phyloP scores from a whole-genome alignment of 2,797 vertebrate genomes.

The Parotocinclus haroldoi region DNA sequence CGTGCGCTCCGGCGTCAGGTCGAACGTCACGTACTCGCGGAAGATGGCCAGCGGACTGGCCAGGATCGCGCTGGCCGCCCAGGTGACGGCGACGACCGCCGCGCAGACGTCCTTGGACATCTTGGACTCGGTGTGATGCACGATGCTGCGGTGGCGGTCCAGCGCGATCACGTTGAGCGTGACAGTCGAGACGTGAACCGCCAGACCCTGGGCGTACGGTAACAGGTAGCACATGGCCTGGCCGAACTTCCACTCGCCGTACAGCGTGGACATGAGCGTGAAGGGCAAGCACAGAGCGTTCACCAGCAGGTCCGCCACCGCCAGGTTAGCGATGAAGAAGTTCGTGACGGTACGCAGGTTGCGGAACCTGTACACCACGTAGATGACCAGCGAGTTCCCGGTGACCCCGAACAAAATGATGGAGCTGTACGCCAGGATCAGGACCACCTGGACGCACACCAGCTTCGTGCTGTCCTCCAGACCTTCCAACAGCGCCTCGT shows the following conservation, averaged over 20 bases:
- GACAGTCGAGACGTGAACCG: constrained; percentile 91
- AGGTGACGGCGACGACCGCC: constrained; percentile 82
- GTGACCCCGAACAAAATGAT: constrained; percentile 90
- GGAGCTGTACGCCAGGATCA: constrained; percentile 90
- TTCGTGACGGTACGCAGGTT: constrained; percentile 90
- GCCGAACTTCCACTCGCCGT: constrained; percentile 84
- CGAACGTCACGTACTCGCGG: constrained; percentile 82
- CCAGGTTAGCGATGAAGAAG: constrained; percentile 92
- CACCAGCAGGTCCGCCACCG: constrained; percentile 88
- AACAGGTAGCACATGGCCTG: constrained; percentile 82
- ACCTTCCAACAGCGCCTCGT: constrained; percentile 44
- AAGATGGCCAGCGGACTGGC: constrained; percentile 94
- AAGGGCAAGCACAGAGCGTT: constrained; percentile 90
- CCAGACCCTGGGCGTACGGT: constrained; percentile 87
- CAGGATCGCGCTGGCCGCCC: constrained; percentile 84
- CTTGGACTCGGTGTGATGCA: constrained; percentile 88
- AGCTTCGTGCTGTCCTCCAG: constrained; percentile 85
- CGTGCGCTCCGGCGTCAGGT: constrained; percentile 75
- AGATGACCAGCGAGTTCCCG: constrained; percentile 91
- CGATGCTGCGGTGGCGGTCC: constrained; percentile 89
- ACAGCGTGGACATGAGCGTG: constrained; percentile 86
- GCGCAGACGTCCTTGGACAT: constrained; percentile 87
- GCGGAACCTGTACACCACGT: constrained; percentile 87
- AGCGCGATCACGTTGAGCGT: constrained; percentile 91
- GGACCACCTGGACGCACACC: constrained; percentile 81